Percentiles rank a stretch among this genome's conserved stretches.
Conservation (phyloP, 1,140 invertebrate genomes). For the Drosophila simulans region DNA sequence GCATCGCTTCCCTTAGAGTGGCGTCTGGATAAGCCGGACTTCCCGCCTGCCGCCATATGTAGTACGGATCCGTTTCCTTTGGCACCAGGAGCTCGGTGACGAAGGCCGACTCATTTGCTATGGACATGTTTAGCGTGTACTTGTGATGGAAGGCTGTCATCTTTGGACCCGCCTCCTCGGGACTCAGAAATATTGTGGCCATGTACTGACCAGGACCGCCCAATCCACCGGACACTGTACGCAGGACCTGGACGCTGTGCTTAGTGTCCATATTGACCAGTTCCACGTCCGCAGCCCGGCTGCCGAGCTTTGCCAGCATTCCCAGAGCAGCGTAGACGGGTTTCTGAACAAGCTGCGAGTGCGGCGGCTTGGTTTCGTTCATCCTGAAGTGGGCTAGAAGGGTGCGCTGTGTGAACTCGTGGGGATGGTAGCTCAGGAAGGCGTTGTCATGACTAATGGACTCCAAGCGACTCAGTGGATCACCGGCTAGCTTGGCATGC, state of each 20-base stretch:
- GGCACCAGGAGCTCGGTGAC: slow-evolving; percentile 84
- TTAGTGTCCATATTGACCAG: slow-evolving; percentile 68
- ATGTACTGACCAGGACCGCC: slow-evolving; percentile 59
- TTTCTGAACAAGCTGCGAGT: slow-evolving; percentile 86
- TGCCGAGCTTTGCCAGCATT: slow-evolving; percentile 84
- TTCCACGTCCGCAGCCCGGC: slow-evolving; percentile 64
- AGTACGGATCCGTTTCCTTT: slow-evolving; percentile 65
- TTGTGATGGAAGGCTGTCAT: slow-evolving; percentile 61
- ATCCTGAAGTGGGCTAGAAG: slow-evolving; percentile 85
- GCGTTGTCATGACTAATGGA: slow-evolving; percentile 86
- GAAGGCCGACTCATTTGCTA: slow-evolving; percentile 74
- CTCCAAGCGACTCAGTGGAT: slow-evolving; percentile 65
- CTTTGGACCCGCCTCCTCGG: slow-evolving; percentile 66
- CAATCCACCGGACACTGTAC: slow-evolving; percentile 55
- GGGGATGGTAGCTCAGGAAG: slow-evolving; percentile 85
- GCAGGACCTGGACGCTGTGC: slow-evolving; percentile 66
- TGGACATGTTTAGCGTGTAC: slow-evolving; percentile 72
- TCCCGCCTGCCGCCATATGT: slow-evolving; percentile 62
- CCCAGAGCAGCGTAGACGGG: slow-evolving; percentile 85
- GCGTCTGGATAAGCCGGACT: slow-evolving; percentile 75
- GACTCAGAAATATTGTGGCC: slow-evolving; percentile 70
- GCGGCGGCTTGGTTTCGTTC: slow-evolving; percentile 84
- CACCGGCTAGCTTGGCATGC: slow-evolving; percentile 66
- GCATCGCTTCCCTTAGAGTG: slow-evolving; percentile 64
- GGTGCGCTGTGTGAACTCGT: slow-evolving; percentile 84